These are phyloP conservation scores for Drosophila elegans DNA, from an alignment of 1,140 invertebrate species.

Conservation along the genomic window DNA sequence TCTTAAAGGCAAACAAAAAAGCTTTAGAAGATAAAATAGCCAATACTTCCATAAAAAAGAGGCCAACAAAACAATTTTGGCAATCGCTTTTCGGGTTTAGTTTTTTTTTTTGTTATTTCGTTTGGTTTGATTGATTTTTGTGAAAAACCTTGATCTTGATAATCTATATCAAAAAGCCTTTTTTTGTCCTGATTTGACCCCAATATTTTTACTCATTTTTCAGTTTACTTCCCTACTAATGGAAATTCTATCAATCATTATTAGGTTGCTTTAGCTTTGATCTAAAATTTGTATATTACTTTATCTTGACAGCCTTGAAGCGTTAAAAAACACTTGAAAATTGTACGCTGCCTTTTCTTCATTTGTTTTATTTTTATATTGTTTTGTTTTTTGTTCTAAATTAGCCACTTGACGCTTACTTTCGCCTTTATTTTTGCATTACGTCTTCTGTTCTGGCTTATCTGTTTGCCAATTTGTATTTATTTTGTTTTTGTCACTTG, in stretches of 20 bases:
- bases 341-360: not conserved
- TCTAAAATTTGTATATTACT: not conserved
- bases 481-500: conserved; percentile 7
- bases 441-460: conserved; percentile 31
- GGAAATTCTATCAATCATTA: too few species aligned
- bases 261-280: not conserved
- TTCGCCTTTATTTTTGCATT: conserved; percentile 10
- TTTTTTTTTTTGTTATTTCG: not conserved
- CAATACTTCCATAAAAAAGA: conserved; percentile 29
- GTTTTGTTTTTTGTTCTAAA: conserved; percentile 5
- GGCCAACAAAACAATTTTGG: conserved; percentile 40
- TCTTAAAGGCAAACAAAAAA: conserved; percentile 18
- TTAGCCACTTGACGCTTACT: conserved; percentile 32
- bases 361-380: not conserved
- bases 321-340: not conserved
- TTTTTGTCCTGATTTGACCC: not conserved
- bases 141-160: conserved; percentile 29
- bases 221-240: not conserved
- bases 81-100: conserved; percentile 15
- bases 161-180: not conserved
- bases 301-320: not conserved
- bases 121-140: conserved; percentile 1
- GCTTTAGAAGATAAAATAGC: conserved; percentile 6
- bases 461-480: conserved; percentile 34
- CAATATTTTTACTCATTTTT: not conserved